A percentile compares a stretch with the other conserved stretches of the same genome.
phyloP scores from a whole-genome alignment of 2,113 vertebrate species.

The Paradoxurus hermaphroditus region DNA sequence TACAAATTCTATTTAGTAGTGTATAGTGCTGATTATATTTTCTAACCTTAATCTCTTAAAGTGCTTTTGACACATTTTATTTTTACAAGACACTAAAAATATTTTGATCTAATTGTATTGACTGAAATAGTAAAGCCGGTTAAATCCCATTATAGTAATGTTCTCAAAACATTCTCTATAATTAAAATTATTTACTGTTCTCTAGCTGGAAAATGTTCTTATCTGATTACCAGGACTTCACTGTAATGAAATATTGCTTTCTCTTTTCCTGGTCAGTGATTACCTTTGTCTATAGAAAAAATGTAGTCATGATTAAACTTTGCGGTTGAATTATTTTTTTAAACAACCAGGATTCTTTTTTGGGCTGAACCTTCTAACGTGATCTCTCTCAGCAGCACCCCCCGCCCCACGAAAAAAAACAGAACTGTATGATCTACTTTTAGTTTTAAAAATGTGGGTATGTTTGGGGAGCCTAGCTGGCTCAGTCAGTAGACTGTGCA shows the following conservation, averaged over 20 bases:
- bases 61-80: background rate
- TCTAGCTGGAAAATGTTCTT: background rate
- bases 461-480: too few relatives aligned
- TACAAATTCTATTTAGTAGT: background rate
- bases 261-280: background rate
- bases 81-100: background rate
- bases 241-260: background rate
- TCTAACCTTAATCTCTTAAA: background rate
- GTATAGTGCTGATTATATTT: background rate
- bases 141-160: background rate
- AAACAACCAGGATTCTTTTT: background rate
- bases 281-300: background rate
- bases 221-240: background rate
- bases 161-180: background rate
- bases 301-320: background rate
- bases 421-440: background rate
- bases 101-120: background rate
- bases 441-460: background rate
- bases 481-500: too few relatives aligned
- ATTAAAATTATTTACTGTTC: background rate
- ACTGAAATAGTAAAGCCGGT: background rate
- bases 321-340: background rate
- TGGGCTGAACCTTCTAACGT: background rate
- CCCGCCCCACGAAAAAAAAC: background rate
- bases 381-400: background rate